Evolutionary conservation across 2,797 vertebrate genomes (phyloP), one percentile per base, ranked within the genome.

Genomic region (Sphaeramia orbicularis): DNA sequence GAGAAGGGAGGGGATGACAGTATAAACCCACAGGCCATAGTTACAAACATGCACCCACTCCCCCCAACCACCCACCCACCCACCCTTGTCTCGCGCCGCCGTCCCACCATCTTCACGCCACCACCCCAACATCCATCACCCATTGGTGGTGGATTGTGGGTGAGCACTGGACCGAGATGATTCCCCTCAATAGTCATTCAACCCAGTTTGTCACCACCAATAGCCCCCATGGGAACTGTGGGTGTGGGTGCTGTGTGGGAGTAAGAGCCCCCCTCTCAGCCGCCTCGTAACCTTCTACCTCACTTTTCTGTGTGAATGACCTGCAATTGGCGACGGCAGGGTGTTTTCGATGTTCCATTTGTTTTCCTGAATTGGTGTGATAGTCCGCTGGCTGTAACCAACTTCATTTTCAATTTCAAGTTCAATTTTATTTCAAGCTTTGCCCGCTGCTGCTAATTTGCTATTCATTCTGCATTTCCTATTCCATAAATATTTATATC

Each of bases 111-210:
- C 51, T 32, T 44, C 57, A 41, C 14, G 27, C 69, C 73, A 54
- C 79, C 76, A 59, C 62, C 72, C 61, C n/a, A 40, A 50, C 83
- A 88, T 86, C 86, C 85, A 83, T 89, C 86, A 88, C 76, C 52
- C 55, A 37, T 58, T 60, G 55, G 66, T 58, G 77, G 68, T 60
- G 74, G 81, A 92, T 90, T 91, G 85, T 87, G 86, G 80, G 64
- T 62, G 84, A 83, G 75, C 90, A 49, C 68, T 90, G 82, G 83
- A 91, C 86, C 88, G 85, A 84, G 80, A 91, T 85, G 86, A 93
- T 91, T 81, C 80, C 52, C 65, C 83, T 90, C 83, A 91, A 91
- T 86, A 79, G 86, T 81, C 78, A 90, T 90, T 90, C 78, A 91
- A 63, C 70, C 76, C 54, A 76, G 65, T 84, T 74, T 67, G 73